Conservation (phyloP, 2,888 invertebrate species). For the Scaptomyza caliginosa region DNA sequence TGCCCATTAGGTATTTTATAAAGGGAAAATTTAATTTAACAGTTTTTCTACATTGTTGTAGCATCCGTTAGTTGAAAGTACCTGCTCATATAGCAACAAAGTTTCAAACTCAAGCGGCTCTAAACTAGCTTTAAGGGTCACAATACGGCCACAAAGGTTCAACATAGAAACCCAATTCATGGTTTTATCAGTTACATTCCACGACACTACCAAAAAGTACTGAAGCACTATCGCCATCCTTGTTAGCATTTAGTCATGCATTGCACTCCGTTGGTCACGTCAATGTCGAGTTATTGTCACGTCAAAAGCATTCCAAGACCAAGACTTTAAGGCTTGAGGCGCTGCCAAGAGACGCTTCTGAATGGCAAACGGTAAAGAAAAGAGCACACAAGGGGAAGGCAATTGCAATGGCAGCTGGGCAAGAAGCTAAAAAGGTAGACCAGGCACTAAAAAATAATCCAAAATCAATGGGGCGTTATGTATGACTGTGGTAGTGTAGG, state of each 20-base stretch:
- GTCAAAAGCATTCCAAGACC: conserved; percentile 42
- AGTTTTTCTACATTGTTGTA: conserved; percentile 7
- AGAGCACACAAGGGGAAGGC: background rate
- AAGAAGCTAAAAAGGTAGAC: conserved; percentile 63
- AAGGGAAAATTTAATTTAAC: background rate
- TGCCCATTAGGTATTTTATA: conserved; percentile 17
- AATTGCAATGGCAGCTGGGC: conserved; percentile 27
- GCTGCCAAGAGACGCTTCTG: conserved; percentile 30
- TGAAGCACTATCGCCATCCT: background rate
- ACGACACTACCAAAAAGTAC: background rate
- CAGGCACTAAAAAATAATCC: conserved; percentile 77
- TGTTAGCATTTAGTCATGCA: conserved; percentile 28
- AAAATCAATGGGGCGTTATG: conserved; percentile 79
- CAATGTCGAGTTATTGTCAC: conserved; percentile 56
- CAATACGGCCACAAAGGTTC: background rate
- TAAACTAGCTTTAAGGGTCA: background rate
- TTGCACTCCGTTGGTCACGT: conserved; percentile 44
- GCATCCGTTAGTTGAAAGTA: background rate
- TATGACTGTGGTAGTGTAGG: conserved; percentile 30
- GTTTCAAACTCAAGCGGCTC: background rate
- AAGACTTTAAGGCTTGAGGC: conserved; percentile 5
- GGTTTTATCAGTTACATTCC: background rate
- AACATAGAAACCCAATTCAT: conserved; percentile 15
- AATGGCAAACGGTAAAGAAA: conserved; percentile 14
- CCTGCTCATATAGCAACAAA: background rate